Evolutionary conservation across 2,113 vertebrate species (phyloP).

Genomic region (Tragelaphus buxtoni): DNA sequence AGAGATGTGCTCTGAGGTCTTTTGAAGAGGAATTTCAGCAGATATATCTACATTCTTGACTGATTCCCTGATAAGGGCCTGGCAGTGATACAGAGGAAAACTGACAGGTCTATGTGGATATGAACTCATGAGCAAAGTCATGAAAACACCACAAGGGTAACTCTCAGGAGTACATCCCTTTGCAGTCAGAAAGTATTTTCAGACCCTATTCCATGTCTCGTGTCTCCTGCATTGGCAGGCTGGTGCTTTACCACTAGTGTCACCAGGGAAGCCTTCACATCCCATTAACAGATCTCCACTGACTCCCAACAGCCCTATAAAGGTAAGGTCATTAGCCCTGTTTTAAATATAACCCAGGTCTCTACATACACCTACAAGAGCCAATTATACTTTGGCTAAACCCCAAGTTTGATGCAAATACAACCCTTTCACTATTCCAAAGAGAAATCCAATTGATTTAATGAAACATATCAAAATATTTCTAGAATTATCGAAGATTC

Average conservation of each 20-base stretch:
- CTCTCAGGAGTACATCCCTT: not conserved
- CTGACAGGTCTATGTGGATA: not conserved
- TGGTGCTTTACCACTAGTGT: not conserved
- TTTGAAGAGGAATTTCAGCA: not conserved
- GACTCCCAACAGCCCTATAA: not conserved
- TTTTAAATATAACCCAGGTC: not conserved
- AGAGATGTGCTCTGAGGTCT: not conserved
- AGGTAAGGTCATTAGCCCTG: not conserved
- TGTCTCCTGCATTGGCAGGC: not conserved
- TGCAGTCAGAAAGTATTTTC: not conserved
- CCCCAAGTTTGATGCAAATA: not conserved
- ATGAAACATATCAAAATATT: not conserved
- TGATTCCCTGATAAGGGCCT: not conserved
- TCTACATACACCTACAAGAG: not conserved
- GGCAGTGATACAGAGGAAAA: not conserved
- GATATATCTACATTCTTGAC: not conserved
- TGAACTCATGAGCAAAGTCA: not conserved
- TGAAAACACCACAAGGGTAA: not conserved
- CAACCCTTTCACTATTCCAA: not conserved
- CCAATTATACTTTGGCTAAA: not conserved
- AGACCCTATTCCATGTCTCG: not conserved
- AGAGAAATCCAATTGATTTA: not conserved
- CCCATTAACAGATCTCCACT: not conserved
- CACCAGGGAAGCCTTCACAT: not conserved
- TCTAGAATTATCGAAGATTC: not conserved